phyloP scores from a whole-genome alignment of 2,888 invertebrate species.

The Drosophila fulvimacula region DNA sequence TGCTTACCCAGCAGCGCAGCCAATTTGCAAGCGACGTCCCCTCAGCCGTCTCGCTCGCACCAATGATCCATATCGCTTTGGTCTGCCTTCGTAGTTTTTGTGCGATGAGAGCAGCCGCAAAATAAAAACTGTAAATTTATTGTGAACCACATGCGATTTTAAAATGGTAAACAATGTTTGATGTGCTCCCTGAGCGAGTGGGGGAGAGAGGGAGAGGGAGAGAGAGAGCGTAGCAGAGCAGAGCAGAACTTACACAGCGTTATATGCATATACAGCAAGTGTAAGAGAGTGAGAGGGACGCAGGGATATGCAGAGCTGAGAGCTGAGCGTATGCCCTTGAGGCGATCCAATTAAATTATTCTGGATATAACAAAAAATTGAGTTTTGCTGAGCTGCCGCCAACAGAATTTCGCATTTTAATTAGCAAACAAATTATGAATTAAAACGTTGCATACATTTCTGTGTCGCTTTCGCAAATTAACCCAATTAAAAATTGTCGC shows the following conservation, averaged over 20 bases:
- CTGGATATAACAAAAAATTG: slow-evolving; percentile 37
- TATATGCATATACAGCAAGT: no score
- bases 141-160: slow-evolving; percentile 61
- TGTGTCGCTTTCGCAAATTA: slow-evolving; percentile 2
- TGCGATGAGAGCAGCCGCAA: slow-evolving; percentile 35
- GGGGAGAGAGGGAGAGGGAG: not conserved
- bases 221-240: not conserved
- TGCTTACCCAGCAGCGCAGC: slow-evolving; percentile 51
- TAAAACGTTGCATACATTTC: slow-evolving; percentile 4
- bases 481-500: slow-evolving; percentile 3
- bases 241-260: not conserved
- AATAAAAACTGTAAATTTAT: slow-evolving; percentile 62
- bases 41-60: not conserved
- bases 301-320: not conserved
- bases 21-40: slow-evolving; percentile 49
- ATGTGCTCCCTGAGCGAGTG: slow-evolving; percentile 2
- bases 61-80: not conserved
- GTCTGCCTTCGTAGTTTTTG: slow-evolving; percentile 2
- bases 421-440: slow-evolving; percentile 35
- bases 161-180: slow-evolving; percentile 60
- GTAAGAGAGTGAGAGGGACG: not conserved
- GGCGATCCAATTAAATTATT: slow-evolving; percentile 59
- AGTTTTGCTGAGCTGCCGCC: slow-evolving; percentile 27
- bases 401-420: slow-evolving; percentile 40
- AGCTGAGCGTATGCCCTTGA: slow-evolving; percentile 29